Conservation (phyloP, 2,113 vertebrate genomes). For the Chionodraco myersi region DNA sequence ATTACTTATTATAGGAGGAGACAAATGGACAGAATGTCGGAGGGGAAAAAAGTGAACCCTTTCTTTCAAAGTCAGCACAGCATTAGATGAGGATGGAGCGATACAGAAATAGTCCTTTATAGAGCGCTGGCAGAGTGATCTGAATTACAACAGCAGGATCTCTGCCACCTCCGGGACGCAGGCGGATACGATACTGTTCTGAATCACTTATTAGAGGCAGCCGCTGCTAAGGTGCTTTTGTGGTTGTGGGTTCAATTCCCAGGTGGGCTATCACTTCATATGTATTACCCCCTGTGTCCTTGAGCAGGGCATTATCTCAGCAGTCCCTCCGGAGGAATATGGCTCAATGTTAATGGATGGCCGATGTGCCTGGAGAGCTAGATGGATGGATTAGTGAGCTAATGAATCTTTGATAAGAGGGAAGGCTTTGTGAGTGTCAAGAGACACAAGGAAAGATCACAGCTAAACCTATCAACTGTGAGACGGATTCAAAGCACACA, state of each 20-base stretch:
- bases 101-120: conserved; percentile 42
- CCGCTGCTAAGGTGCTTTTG: conserved; percentile 68
- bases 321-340: conserved; percentile 61
- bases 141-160: conserved; percentile 61
- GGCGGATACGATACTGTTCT: conserved; percentile 58
- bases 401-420: conserved; percentile 81
- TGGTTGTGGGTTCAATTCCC: conserved; percentile 76
- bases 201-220: conserved; percentile 58
- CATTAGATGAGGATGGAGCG: conserved; percentile 42
- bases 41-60: background rate
- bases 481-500: conserved; percentile 48
- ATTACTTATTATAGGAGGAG: conserved; percentile 34
- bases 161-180: conserved; percentile 39
- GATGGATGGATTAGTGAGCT: conserved; percentile 78
- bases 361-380: conserved; percentile 60
- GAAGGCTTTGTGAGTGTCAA: conserved; percentile 62
- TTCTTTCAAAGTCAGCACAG: conserved; percentile 36
- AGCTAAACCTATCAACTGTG: conserved; percentile 58
- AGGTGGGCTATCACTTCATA: conserved; percentile 68
- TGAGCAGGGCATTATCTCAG: conserved; percentile 75
- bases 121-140: conserved; percentile 31
- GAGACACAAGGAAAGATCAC: conserved; percentile 67
- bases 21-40: conserved; percentile 42
- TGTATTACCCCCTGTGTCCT: conserved; percentile 73
- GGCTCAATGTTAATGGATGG: conserved; percentile 70